Evolutionary conservation across 2,113 vertebrate genomes (phyloP).

Genomic region (Ailurus styani): DNA sequence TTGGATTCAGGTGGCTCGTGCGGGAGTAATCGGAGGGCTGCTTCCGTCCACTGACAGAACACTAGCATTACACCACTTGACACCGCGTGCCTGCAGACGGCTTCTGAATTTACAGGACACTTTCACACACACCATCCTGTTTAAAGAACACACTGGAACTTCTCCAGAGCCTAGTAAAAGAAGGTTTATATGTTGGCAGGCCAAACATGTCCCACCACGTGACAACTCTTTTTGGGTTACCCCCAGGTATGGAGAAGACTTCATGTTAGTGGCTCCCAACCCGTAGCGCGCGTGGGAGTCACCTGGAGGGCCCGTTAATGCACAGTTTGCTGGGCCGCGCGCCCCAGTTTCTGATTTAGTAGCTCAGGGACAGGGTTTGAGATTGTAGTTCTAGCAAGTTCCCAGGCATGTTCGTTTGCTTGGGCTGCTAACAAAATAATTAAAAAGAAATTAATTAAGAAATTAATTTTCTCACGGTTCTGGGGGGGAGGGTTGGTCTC

Average conservation of each 20-base stretch:
- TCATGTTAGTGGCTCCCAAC: neutral
- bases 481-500: accelerated
- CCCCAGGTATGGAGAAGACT: neutral
- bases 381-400: neutral
- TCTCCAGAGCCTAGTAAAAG: neutral
- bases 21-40: neutral
- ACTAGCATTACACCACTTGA: too few species aligned
- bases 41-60: neutral
- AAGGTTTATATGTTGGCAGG: neutral
- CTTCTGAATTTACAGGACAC: neutral
- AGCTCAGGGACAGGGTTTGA: neutral
- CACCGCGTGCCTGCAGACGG: neutral
- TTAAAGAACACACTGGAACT: neutral
- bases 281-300: neutral
- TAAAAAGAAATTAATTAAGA: neutral
- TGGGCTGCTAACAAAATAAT: neutral
- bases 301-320: neutral
- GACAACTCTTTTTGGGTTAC: neutral
- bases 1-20: neutral
- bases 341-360: neutral
- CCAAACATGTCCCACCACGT: too few species aligned
- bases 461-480: neutral
- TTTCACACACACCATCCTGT: neutral
- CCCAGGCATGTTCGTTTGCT: neutral
- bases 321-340: neutral